Evolutionary conservation across 2,113 vertebrate species (phyloP).

Genomic region (Brienomyrus brachyistius): DNA sequence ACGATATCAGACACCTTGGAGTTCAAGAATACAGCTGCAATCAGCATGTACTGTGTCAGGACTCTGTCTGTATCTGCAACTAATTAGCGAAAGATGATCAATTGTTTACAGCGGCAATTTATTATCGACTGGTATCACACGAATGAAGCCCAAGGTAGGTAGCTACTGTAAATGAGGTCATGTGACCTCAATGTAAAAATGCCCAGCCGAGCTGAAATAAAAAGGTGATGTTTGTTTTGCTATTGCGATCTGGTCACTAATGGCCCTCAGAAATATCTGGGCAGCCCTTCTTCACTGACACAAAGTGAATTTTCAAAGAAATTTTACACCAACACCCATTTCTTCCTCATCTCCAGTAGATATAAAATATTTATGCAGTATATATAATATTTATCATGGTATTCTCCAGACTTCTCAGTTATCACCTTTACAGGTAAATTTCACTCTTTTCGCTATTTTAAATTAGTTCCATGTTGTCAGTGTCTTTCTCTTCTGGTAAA

Average conservation of each 20-base stretch:
- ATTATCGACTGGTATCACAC: neutral
- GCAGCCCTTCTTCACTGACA: neutral
- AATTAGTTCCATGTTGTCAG: neutral
- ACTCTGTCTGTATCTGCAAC: neutral
- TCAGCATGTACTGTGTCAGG: neutral
- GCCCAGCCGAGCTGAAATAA: neutral
- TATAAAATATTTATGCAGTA: neutral
- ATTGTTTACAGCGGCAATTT: neutral
- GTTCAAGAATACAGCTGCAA: neutral
- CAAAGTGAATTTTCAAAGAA: neutral
- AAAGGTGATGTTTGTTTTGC: neutral
- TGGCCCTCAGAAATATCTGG: neutral
- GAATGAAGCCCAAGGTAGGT: neutral
- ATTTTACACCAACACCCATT: neutral
- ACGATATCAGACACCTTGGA: neutral
- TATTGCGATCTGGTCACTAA: neutral
- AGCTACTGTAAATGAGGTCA: neutral
- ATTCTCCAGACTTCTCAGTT: neutral
- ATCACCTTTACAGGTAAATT: neutral
- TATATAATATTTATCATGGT: neutral
- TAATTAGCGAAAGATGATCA: neutral
- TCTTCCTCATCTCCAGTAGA: neutral
- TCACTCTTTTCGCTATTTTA: neutral
- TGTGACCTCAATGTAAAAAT: neutral
- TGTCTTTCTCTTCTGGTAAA: neutral